Base-by-base conservation (phyloP, 2,113 vertebrate species). In the Sus scrofa region DNA sequence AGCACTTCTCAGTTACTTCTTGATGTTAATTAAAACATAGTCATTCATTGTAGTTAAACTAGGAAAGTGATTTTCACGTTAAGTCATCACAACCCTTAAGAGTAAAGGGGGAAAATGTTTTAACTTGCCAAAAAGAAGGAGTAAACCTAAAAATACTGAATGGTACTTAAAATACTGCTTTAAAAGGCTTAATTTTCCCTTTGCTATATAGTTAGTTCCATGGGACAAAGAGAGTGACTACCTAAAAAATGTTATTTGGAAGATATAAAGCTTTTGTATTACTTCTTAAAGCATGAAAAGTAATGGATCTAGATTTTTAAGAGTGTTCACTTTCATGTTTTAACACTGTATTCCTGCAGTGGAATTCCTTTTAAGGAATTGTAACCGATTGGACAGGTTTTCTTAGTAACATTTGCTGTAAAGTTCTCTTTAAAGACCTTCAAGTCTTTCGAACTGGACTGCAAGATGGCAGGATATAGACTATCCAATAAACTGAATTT, bases 351-450 rank as follows among this genome's bases (percentile, higher is more conserved):
- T 37, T 71, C 39, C 52, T 34, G 27, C 30, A 63, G 19, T 89
- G 85, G 89, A 77, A 20, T 92, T 82, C 52, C 54, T 96, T 79
- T 89, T 58, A 82, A 94, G 60, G 70, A 94, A 52, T 70, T 95
- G 3, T 70, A 44, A 37, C 74, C 34, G 2, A 94, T 30, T 32
- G 52, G 24, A 87, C 54, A 68, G 24, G 27, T 88, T 90, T 97
- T 91, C 91, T 62, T 86, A 85, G 54, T 39, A 93, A 93, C 30
- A 73, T 60, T 74, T 58, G 50, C 81, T 91, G 37, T 75, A 50
- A 73, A 52, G 44, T 2, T 88, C 32, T 34, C 34, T 90, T 94
- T 84, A 70, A 1, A 97, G 92, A 62, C 5, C 19, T 9, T 75
- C 15, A 83, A 50, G 63, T 93, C 44, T 95, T 86, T 94, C 91